Conservation (phyloP, 2,797 vertebrate species). For the Scolopax bukidnonensis region DNA sequence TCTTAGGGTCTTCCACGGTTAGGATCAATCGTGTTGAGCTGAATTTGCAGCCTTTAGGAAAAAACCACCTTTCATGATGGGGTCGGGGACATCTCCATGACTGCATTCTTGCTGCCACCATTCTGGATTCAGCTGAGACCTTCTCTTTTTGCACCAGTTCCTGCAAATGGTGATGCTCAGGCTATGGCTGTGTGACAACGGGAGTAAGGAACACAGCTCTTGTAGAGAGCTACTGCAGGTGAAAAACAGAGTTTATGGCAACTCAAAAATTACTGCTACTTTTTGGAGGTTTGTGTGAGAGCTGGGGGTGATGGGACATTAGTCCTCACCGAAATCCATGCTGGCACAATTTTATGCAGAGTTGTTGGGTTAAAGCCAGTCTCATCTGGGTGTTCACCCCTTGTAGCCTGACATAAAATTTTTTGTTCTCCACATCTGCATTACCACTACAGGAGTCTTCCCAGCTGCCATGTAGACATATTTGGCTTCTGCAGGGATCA, state of each 20-base stretch:
- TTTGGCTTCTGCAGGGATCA: background rate
- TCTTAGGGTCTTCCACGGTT: background rate
- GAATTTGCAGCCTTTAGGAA: background rate
- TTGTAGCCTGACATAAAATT: background rate
- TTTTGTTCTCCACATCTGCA: background rate
- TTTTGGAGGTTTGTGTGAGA: background rate
- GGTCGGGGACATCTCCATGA: background rate
- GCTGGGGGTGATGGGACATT: background rate
- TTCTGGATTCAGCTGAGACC: background rate
- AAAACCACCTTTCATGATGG: background rate
- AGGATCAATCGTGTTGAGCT: background rate
- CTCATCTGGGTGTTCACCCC: background rate
- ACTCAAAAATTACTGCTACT: background rate
- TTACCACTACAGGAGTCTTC: background rate
- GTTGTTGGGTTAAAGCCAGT: background rate
- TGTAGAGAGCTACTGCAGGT: background rate
- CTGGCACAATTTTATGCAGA: background rate
- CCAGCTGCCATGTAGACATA: background rate
- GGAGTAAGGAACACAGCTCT: background rate
- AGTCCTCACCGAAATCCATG: background rate
- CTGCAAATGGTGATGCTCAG: rapidly evolving
- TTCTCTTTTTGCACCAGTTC: background rate
- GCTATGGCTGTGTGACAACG: background rate
- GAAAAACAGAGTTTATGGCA: background rate
- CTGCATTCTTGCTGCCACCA: rapidly evolving